Percentiles rank a stretch among this genome's conserved stretches.
Conservation (phyloP, 2,888 invertebrate species). For the Drymonia ruficornis region DNA sequence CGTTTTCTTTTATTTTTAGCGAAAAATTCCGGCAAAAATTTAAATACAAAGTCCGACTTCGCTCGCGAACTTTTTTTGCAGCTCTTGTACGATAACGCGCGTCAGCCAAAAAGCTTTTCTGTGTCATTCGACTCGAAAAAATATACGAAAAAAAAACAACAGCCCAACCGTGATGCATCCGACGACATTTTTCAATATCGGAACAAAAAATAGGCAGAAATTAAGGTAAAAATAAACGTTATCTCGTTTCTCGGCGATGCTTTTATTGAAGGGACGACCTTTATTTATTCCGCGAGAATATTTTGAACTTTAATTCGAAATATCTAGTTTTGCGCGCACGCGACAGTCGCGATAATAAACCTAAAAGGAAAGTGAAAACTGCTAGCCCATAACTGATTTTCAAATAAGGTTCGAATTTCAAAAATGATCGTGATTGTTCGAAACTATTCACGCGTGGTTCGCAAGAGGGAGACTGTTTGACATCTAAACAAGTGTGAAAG, state of each 20-base stretch:
- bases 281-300: slow-evolving; percentile 15
- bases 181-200: slow-evolving; percentile 76
- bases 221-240: slow-evolving; percentile 47
- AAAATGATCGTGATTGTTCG: slow-evolving; percentile 76
- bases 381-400: slow-evolving; percentile 37
- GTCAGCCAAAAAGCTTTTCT: slow-evolving; percentile 82
- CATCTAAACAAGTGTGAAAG: slow-evolving; percentile 40
- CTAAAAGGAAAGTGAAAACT: slow-evolving; percentile 29
- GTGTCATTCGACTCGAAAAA: slow-evolving; percentile 65
- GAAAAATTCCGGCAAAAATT: slow-evolving; percentile 48
- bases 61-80: slow-evolving; percentile 56
- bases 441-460: slow-evolving; percentile 68
- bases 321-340: neutral
- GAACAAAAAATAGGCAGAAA: slow-evolving; percentile 50
- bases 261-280: slow-evolving; percentile 31
- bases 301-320: neutral
- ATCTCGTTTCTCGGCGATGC: slow-evolving; percentile 30
- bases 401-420: slow-evolving; percentile 63
- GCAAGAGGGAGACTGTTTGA: slow-evolving; percentile 45
- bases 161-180: slow-evolving; percentile 64
- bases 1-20: neutral
- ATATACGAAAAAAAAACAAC: slow-evolving; percentile 56
- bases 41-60: slow-evolving; percentile 64
- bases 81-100: slow-evolving; percentile 70
- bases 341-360: no score